Base-by-base conservation (phyloP, 2,888 invertebrate genomes). In the Sialis fuliginosa region DNA sequence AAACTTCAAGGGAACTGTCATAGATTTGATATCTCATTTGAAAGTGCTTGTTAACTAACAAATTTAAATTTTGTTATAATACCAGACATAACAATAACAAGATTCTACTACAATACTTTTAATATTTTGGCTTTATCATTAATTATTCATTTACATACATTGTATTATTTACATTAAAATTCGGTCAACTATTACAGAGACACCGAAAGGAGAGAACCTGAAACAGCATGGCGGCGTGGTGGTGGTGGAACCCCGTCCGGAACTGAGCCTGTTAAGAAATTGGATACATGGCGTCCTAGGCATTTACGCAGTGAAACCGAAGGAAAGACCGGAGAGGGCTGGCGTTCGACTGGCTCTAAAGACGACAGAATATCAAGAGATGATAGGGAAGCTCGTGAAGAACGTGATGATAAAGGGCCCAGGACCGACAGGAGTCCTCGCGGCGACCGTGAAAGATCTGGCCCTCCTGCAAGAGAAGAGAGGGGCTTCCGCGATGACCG, bases 201-300 rank as follows among this genome's bases (percentile, higher is more conserved):
- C 4, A 22, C 22, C 22, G 22, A 22, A 22, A 22, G 22, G 22
- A 22, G 4, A 22, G 22, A 50, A 13, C 41, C 51, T 1, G 49
- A 48, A 6, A 48, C 49, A 12, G 48, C 47, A 48, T 50, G 49
- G 43, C 46, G 44, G 32, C 39, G 39, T 39, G 45, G 10, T 39
- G n/a, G 31, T 39, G 10, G 22, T 39, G 49, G 33, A 13, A 37
- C 41, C 1, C 44, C 46, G 12, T 41, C 47, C 31, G 46, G 22
- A 22, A 22, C 49, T n/a, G 57, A 55, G 13, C 47, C 49, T 8
- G 53, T 55, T 30, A 59, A 60, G 49, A 56, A 56, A 51, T 46
- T 53, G 6, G 58, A 59, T 46, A 54, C 54, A 9, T 62, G 59
- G 57, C 55, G 56, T 50, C 55, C 57, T 10, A 52, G 56, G 55